Percentiles rank a stretch among this genome's conserved stretches.
Conservation (phyloP, 1,140 invertebrate species). For the Tetragonula clypearis region DNA sequence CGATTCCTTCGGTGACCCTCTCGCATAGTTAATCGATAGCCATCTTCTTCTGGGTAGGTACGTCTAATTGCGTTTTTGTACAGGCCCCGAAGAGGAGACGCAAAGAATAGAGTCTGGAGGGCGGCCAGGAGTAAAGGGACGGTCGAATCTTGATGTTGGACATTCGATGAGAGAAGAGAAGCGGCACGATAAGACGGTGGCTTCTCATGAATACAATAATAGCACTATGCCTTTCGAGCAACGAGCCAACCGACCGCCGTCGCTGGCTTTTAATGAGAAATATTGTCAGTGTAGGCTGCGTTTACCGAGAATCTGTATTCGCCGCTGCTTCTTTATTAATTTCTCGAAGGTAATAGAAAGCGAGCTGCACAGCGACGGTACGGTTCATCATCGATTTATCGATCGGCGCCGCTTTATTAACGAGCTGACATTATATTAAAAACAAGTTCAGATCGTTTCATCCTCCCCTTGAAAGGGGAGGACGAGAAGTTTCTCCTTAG, state of each 20-base stretch:
- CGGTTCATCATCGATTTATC: constrained; percentile 34
- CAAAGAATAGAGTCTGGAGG: constrained; percentile 34
- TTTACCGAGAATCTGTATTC: constrained; percentile 46
- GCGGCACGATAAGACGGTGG: constrained; percentile 55
- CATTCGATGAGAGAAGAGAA: constrained; percentile 19
- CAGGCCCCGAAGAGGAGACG: constrained; percentile 14
- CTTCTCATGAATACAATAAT: constrained; percentile 76
- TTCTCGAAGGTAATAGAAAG: constrained; percentile 36
- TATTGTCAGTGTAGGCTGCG: constrained; percentile 48
- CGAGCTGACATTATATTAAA: constrained; percentile 5
- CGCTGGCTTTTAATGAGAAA: constrained; percentile 57
- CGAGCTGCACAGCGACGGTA: background rate
- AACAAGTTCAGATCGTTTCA: background rate
- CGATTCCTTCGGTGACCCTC: constrained; percentile 62
- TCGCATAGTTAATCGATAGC: constrained; percentile 67
- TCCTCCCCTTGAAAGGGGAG: too few species aligned
- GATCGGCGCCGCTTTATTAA: constrained; percentile 19
- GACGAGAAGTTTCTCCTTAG: too few species aligned
- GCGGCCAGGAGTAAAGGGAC: background rate
- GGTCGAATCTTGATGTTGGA: constrained; percentile 14
- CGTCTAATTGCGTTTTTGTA: constrained; percentile 74
- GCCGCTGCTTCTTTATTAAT: constrained; percentile 34
- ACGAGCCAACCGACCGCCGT: constrained; percentile 18
- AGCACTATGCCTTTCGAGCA: constrained; percentile 57
- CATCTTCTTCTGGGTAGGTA: constrained; percentile 50